These are phyloP conservation scores for Thamnaconus septentrionalis DNA, from an alignment of 2,113 vertebrate genomes.

Conservation along the genomic window DNA sequence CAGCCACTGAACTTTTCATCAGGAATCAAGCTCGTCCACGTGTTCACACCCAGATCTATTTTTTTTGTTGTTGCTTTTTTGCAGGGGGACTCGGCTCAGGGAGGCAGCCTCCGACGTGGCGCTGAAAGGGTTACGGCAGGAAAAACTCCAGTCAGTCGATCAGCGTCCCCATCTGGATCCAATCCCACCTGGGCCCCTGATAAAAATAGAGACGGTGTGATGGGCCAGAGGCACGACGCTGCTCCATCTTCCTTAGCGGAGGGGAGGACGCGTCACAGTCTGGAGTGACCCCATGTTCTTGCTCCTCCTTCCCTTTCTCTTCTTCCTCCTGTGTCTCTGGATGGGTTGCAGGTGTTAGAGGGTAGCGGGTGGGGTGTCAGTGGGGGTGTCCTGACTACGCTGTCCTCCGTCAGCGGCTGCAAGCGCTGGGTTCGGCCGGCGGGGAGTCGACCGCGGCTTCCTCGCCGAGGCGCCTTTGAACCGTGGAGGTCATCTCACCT, in stretches of 20 bases:
- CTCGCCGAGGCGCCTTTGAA: constrained; percentile 54
- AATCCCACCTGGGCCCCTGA: constrained; percentile 64
- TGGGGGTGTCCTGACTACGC: background rate
- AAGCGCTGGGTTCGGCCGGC: background rate
- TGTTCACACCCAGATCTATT: background rate
- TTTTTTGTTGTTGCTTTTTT: too few relatives aligned
- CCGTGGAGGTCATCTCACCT: constrained; percentile 20
- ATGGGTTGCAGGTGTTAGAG: constrained; percentile 50
- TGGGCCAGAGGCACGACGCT: constrained; percentile 22
- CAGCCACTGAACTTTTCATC: background rate
- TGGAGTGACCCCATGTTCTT: constrained; percentile 1
- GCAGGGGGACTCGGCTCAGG: background rate
- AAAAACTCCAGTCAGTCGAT: constrained; percentile 33
- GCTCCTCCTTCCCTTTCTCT: background rate
- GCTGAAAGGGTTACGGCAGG: constrained; percentile 37
- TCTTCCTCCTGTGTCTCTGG: background rate
- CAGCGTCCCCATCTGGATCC: constrained; percentile 70
- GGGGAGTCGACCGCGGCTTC: constrained; percentile 29
- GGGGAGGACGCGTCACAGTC: background rate
- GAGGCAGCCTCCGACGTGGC: constrained; percentile 4
- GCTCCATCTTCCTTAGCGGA: constrained; percentile 47
- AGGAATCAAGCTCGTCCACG: constrained; percentile 7
- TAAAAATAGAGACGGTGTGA: constrained; percentile 62
- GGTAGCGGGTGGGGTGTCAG: background rate
- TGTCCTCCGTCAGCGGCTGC: constrained; percentile 13